Evolutionary conservation across 2,113 vertebrate species (phyloP), one percentile per base, ranked within the genome.

Genomic region (Egretta garzetta): DNA sequence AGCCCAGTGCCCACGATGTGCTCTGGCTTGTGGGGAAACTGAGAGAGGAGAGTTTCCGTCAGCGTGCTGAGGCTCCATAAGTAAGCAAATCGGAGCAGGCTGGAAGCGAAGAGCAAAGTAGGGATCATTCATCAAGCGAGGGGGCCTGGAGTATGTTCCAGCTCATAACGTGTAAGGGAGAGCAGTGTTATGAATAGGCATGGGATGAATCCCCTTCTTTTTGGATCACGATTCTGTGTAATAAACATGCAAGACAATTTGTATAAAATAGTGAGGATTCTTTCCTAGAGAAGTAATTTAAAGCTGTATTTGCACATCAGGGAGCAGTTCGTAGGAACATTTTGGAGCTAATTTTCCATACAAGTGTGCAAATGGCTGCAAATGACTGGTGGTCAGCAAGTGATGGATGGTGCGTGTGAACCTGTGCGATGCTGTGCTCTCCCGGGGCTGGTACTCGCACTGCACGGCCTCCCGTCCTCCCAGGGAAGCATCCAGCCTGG

Each of bases 211-310:
- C 91, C 87, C 67, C 85, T 94, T 92, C 95, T 87, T 95, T 94
- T 94, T 93, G 95, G 95, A 91, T 88, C 68, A 9, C 7, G 77
- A 72, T 75, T 94, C 95, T 67, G 86, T 91, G 71, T 68, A 94
- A 96, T 96, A 97, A 97, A 93, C 95, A 95, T 37, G 70, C 88
- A 76, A 70, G 91, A 95, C 94, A 80, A 86, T 93, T 96, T 96
- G 93, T 95, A 95, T 97, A 94, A 95, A 94, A 93, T 93, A 96
- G 84, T 76, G 81, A 80, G 67, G 84, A 97, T 97, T 97, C 96
- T 97, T 97, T 96, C 97, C 96, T 96, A 96, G 93, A 96, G 87
- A 66, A 87, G 95, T 97, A 84, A 96, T 90, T 85, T 85, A 73
- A 95, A 96, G 93, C 95, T 87, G 53, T 93, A 91, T 94, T 96